Conservation (phyloP, 1,140 invertebrate species). For the Hormaphis cornu region DNA sequence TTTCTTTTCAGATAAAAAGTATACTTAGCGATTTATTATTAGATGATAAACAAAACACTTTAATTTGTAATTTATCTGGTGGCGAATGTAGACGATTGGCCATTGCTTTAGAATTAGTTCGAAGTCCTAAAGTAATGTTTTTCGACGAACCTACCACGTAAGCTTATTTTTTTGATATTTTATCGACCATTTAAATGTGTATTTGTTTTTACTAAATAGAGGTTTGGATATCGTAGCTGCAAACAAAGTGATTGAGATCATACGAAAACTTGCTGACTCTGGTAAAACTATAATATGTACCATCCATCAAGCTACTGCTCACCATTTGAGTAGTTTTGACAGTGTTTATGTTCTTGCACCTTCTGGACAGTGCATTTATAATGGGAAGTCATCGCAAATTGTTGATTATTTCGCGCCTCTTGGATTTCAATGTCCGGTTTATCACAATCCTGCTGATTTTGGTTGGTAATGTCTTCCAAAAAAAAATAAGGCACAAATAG, state of each 20-base stretch:
- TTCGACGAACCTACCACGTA: slow-evolving; percentile 91
- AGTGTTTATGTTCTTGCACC: slow-evolving; percentile 51
- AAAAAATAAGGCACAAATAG: background rate
- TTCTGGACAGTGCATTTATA: slow-evolving; percentile 51
- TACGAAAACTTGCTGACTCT: slow-evolving; percentile 49
- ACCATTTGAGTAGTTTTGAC: slow-evolving; percentile 59
- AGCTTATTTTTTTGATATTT: slow-evolving; percentile 34
- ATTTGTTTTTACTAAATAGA: slow-evolving; percentile 39
- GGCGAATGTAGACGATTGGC: slow-evolving; percentile 79
- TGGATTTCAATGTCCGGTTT: slow-evolving; percentile 51
- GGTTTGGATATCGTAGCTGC: slow-evolving; percentile 53
- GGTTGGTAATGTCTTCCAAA: slow-evolving; percentile 39
- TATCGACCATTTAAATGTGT: background rate
- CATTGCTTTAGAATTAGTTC: slow-evolving; percentile 73
- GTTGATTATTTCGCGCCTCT: slow-evolving; percentile 51
- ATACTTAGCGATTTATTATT: slow-evolving; percentile 31
- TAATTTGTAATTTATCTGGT: slow-evolving; percentile 64
- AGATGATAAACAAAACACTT: slow-evolving; percentile 47
- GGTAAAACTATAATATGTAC: slow-evolving; percentile 58
- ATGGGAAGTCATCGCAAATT: slow-evolving; percentile 46
- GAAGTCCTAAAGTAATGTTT: slow-evolving; percentile 83
- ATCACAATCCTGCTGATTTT: slow-evolving; percentile 62
- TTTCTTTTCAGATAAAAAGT: slow-evolving; percentile 32
- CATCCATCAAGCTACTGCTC: slow-evolving; percentile 59
- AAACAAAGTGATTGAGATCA: slow-evolving; percentile 48